Percentiles rank a stretch among this genome's conserved stretches.
Evolutionary conservation across 2,113 vertebrate genomes (phyloP).

Genomic region (Heloderma charlesbogerti): DNA sequence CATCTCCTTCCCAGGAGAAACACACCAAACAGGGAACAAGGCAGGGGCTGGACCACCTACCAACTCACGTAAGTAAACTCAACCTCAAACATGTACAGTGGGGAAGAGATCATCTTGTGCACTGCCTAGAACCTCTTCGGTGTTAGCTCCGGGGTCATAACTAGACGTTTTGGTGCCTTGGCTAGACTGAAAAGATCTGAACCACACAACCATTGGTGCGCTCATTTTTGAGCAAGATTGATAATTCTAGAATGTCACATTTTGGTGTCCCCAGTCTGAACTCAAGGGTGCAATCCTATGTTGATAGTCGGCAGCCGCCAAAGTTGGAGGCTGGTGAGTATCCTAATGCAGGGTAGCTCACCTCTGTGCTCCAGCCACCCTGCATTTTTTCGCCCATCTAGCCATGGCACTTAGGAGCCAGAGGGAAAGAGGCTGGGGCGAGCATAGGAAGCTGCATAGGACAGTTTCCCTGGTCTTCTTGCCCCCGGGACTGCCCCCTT

Average conservation of each 20-base stretch:
- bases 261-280: not conserved
- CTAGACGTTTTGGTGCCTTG: not conserved
- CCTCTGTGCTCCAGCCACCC: too few species aligned
- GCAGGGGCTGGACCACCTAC: not conserved
- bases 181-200: not conserved
- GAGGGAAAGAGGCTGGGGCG: too few species aligned
- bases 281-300: too few species aligned
- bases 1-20: slow-evolving; percentile 24
- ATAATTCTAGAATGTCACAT: not conserved
- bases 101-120: not conserved
- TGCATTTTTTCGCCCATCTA: too few species aligned
- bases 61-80: slow-evolving; percentile 16
- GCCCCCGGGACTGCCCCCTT: too few species aligned
- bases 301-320: too few species aligned
- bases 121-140: not conserved
- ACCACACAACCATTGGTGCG: not conserved
- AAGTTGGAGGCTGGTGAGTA: too few species aligned
- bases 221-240: not conserved
- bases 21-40: slow-evolving; percentile 6
- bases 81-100: not conserved
- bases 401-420: too few species aligned
- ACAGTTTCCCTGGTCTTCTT: too few species aligned
- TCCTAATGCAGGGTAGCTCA: too few species aligned
- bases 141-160: not conserved
- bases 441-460: too few species aligned